Evolutionary conservation across 2,797 vertebrate genomes (phyloP).

Genomic region (Tenualosa ilisha): DNA sequence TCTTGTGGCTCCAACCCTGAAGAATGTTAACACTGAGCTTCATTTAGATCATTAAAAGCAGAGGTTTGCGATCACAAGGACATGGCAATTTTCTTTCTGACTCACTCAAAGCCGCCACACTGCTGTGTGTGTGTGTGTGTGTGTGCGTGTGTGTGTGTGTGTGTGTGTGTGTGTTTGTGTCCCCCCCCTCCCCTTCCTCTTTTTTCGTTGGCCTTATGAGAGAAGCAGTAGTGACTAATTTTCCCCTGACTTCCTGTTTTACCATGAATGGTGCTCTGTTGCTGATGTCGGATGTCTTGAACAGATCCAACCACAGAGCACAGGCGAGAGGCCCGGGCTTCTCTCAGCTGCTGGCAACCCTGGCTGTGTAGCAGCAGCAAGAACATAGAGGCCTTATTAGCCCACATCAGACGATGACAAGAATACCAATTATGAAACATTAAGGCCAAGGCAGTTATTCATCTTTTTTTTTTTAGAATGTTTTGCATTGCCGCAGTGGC

Average conservation of each 20-base stretch:
- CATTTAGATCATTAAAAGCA: conserved; percentile 16
- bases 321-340: conserved; percentile 28
- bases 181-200: conserved; percentile 16
- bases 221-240: conserved; percentile 50
- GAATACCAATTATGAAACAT: conserved; percentile 30
- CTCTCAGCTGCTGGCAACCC: conserved; percentile 31
- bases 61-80: background rate
- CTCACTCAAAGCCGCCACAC: background rate
- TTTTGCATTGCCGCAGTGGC: background rate
- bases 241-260: conserved; percentile 57
- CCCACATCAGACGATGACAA: conserved; percentile 24
- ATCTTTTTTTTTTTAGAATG: background rate
- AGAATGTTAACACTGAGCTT: background rate
- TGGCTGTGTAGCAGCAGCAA: conserved; percentile 22
- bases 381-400: conserved; percentile 31
- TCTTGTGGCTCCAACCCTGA: background rate
- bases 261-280: conserved; percentile 63
- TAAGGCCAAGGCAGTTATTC: background rate
- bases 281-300: conserved; percentile 47
- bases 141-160: too few relatives aligned
- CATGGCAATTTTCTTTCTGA: background rate
- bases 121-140: too few relatives aligned
- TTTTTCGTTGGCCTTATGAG: conserved; percentile 44
- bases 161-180: too few relatives aligned
- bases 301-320: conserved; percentile 36